Percentiles rank a stretch among this genome's conserved stretches.
Evolutionary conservation across 1,140 invertebrate species (phyloP).

Genomic region (Pseudoatta argentina): DNA sequence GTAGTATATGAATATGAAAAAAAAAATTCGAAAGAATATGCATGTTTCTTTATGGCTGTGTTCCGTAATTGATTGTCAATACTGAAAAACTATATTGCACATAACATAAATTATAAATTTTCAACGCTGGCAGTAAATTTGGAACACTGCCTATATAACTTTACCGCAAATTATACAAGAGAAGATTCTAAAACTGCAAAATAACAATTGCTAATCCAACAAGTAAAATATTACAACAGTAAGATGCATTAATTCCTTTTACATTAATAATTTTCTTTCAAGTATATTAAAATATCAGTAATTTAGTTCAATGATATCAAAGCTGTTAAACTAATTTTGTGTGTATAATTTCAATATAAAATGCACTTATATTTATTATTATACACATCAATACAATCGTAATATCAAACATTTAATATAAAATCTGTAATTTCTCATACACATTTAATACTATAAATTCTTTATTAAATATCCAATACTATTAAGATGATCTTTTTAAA

Average conservation of each 20-base stretch:
- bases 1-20: background rate
- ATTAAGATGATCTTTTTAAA: background rate
- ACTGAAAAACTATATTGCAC: too few relatives aligned
- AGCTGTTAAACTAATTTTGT: background rate
- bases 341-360: background rate
- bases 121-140: too few relatives aligned
- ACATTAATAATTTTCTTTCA: background rate
- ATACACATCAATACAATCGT: background rate
- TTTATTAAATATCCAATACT: background rate
- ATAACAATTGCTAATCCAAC: background rate
- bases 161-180: background rate
- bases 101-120: too few relatives aligned
- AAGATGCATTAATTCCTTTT: slow-evolving; percentile 6
- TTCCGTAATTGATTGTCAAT: too few relatives aligned
- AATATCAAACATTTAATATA: background rate
- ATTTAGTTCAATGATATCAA: background rate
- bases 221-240: background rate
- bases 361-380: background rate
- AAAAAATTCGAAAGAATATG: background rate
- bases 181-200: background rate
- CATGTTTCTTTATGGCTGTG: background rate
- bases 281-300: background rate
- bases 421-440: background rate
- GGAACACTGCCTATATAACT: background rate
- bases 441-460: background rate